Conservation (phyloP, 1,140 invertebrate genomes). For the Habropoda laboriosa region DNA sequence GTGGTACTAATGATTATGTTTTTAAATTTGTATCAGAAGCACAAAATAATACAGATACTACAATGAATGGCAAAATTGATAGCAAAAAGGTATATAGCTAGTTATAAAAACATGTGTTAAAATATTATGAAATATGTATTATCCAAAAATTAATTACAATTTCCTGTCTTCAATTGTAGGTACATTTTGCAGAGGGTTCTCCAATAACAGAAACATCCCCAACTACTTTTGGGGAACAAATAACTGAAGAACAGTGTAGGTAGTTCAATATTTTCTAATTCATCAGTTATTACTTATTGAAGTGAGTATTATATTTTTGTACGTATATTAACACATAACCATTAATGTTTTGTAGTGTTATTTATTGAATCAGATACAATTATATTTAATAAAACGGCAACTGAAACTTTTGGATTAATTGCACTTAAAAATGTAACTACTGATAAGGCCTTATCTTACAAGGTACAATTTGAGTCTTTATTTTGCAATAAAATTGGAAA, state of each 20-base stretch:
- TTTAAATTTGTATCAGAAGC: slow-evolving; percentile 88
- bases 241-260: slow-evolving; percentile 70
- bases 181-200: slow-evolving; percentile 84
- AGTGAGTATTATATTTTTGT: slow-evolving; percentile 21
- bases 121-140: not conserved
- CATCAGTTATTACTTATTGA: not conserved
- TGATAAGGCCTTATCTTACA: slow-evolving; percentile 87
- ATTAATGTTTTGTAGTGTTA: slow-evolving; percentile 74
- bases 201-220: slow-evolving; percentile 79
- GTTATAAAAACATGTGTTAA: too few relatives aligned
- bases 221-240: slow-evolving; percentile 72
- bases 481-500: slow-evolving; percentile 15
- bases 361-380: slow-evolving; percentile 84
- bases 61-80: slow-evolving; percentile 80
- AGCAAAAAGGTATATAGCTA: slow-evolving; percentile 81
- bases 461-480: slow-evolving; percentile 81
- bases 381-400: slow-evolving; percentile 84
- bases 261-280: slow-evolving; percentile 62
- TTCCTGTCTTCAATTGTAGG: slow-evolving; percentile 69
- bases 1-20: slow-evolving; percentile 90
- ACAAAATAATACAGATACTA: slow-evolving; percentile 59
- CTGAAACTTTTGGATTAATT: slow-evolving; percentile 85
- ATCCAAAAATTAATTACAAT: slow-evolving; percentile 16
- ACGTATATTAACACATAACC: not conserved
- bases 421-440: slow-evolving; percentile 86